phyloP scores from a whole-genome alignment of 2,888 invertebrate species.

The Helleia helle region DNA sequence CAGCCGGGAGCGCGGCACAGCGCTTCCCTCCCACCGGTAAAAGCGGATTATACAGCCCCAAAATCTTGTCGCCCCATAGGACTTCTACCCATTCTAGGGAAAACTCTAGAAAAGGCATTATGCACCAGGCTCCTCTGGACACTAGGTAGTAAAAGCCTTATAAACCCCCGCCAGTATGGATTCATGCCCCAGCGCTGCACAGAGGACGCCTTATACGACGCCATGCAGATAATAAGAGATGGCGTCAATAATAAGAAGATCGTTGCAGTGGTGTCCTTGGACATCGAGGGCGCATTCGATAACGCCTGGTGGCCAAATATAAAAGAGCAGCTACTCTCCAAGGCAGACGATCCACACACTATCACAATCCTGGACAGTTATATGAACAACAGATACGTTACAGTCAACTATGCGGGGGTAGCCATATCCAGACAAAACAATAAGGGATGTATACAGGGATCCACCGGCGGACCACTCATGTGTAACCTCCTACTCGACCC shows the following conservation, averaged over 20 bases:
- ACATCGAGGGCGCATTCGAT: too few relatives aligned
- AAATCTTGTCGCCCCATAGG: conserved; percentile 10
- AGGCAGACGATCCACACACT: too few relatives aligned
- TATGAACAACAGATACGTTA: background rate
- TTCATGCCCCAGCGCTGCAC: background rate
- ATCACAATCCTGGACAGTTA: too few relatives aligned
- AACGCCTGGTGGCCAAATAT: too few relatives aligned
- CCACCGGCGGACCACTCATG: background rate
- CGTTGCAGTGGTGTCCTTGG: too few relatives aligned
- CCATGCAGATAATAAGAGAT: too few relatives aligned
- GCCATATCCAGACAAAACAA: background rate
- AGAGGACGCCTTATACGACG: too few relatives aligned
- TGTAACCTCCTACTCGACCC: conserved; percentile 3
- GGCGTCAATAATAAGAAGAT: too few relatives aligned
- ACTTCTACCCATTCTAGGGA: conserved; percentile 9
- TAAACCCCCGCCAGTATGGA: background rate
- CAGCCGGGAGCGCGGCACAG: too few relatives aligned
- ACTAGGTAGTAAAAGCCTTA: background rate
- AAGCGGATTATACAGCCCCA: background rate
- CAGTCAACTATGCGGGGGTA: background rate
- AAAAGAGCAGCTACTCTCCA: too few relatives aligned
- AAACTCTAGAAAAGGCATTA: conserved; percentile 7
- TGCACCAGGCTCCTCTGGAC: background rate
- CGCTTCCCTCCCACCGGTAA: too few relatives aligned
- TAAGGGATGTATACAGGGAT: conserved; percentile 7